Conservation (phyloP, 2,113 vertebrate genomes). For the Clinocottus analis region DNA sequence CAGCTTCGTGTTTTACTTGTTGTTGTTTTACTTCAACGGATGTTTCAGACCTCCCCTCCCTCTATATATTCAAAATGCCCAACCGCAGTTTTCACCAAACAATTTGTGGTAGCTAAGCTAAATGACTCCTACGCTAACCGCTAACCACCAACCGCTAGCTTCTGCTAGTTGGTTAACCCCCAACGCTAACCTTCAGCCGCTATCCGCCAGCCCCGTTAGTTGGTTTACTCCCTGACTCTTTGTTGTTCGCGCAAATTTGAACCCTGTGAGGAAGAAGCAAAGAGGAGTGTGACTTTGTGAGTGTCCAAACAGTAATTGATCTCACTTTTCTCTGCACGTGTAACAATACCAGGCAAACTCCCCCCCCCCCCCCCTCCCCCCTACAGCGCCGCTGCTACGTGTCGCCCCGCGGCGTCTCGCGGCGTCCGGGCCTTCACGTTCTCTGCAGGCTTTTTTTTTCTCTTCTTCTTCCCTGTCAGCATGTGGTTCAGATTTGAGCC, state of each 20-base stretch:
- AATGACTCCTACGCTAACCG: not conserved
- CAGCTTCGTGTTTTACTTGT: too few relatives aligned
- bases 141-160: too few relatives aligned
- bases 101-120: not conserved
- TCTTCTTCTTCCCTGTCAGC: conserved; percentile 15
- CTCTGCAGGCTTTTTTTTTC: not conserved
- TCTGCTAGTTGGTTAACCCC: too few relatives aligned
- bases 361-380: not conserved
- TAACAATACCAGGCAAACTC: conserved; percentile 8
- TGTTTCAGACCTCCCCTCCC: not conserved
- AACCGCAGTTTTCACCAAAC: not conserved
- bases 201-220: too few relatives aligned
- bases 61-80: not conserved
- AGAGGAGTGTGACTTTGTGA: too few relatives aligned
- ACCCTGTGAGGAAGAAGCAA: not conserved
- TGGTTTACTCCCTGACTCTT: not conserved
- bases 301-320: not conserved
- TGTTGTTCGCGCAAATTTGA: not conserved
- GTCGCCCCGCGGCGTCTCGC: not conserved
- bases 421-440: not conserved
- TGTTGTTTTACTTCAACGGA: not conserved
- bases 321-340: conserved; percentile 11
- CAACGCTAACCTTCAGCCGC: too few relatives aligned
- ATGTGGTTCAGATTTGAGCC: conserved; percentile 40
- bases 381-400: not conserved